Percentiles rank a stretch among this genome's conserved stretches.
phyloP scores from a whole-genome alignment of 2,797 vertebrate genomes.

The Darevskia nairensis region DNA sequence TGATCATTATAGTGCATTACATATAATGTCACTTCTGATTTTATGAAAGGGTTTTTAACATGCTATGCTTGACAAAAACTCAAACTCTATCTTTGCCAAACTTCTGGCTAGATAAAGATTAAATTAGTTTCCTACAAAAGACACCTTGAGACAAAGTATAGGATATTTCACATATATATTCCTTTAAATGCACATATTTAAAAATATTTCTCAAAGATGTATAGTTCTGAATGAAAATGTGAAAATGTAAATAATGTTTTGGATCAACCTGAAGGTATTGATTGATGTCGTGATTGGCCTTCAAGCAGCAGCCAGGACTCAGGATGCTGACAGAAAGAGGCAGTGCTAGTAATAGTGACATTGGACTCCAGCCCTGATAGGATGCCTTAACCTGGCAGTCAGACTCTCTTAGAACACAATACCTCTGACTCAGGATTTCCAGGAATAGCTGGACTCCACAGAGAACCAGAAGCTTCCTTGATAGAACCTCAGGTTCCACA shows the following conservation, averaged over 20 bases:
- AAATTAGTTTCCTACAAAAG: not conserved
- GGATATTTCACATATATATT: not conserved
- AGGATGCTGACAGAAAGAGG: not conserved
- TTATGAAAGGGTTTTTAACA: not conserved
- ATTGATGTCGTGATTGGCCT: not conserved
- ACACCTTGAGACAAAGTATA: not conserved
- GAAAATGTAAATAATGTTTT: not conserved
- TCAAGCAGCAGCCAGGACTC: not conserved
- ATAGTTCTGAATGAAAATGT: not conserved
- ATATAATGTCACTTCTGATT: constrained; percentile 19
- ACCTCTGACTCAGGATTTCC: too few relatives aligned
- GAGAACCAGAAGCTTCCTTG: not conserved
- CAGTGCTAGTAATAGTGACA: not conserved
- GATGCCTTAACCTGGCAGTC: not conserved
- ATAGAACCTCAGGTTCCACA: not conserved
- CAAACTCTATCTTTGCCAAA: not conserved
- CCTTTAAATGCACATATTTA: not conserved
- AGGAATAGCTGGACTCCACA: not conserved
- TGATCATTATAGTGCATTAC: not conserved
- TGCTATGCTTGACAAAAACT: not conserved
- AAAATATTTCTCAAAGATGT: not conserved
- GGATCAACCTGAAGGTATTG: not conserved
- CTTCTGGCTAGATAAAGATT: not conserved
- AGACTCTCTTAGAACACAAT: not conserved
- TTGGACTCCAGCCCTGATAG: not conserved